Evolutionary conservation across 35 echinoderm and acorn worm species (phyloP), one percentile per base, ranked within the genome.

Genomic region (Patiria miniata): DNA sequence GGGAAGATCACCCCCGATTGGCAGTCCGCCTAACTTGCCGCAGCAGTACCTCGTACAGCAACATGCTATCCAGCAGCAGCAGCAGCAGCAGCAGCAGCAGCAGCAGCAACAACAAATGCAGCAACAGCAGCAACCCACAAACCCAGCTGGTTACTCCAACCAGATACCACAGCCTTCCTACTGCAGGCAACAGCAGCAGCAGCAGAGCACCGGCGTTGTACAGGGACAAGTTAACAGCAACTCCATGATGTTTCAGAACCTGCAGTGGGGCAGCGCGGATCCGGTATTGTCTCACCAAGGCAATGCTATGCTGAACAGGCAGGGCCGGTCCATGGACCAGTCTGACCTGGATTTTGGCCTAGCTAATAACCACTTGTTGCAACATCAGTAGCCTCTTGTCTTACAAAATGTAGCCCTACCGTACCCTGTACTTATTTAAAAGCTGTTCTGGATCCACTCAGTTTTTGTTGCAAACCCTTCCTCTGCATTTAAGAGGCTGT

Each of bases 141-240:
- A 26, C 8, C 65, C 21, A 26, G 34, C 19, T 14, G 34, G 34
- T 34, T 73, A 73, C 65, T 34, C 65, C 29, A 23, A 23, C 65
- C 65, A 73, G 65, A 73, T 73, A 23, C 65, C 21, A 23, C 65
- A 73, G 65, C 65, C 65, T 10, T 26, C 65, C 65, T 73, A 73
- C 65, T 73, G 65, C 65, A 73, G 65, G 26, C 42, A n/a, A n/a
- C n/a, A n/a, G n/a, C 57, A 26, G n/a, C 65, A 73, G 65, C 65
- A 73, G 7, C 65, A 73, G 29, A 73, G 65, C 34, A 73, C 26
- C 65, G 26, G 65, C 26, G 34, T 73, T 30, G 10, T 34, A 10
- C 65, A 3, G 26, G 65, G 29, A 23, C 65, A 73, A 30, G 34
- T 23, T 34, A 73, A 73, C 29, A 73, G 10, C 65, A 73, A 73